Base-by-base conservation (phyloP, 2,797 vertebrate species). In the Falco berigora region DNA sequence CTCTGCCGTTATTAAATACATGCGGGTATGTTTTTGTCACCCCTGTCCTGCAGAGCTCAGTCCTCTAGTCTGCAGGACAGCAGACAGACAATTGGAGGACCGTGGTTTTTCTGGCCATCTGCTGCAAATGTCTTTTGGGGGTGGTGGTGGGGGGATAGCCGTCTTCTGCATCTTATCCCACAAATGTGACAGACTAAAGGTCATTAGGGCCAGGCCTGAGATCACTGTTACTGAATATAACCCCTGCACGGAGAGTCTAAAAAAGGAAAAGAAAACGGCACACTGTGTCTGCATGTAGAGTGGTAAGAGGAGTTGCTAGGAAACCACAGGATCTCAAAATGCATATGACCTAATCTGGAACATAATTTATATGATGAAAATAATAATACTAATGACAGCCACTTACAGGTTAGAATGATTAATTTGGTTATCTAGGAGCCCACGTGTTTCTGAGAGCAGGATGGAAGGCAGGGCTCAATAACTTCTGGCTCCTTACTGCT, bases 311-410 rank as follows among this genome's bases (percentile, higher is more conserved):
- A 89, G 96, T 97, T 97, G 96, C 96, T 97, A 97, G 96, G 96
- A 96, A 81, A 97, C 96, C 78, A 77, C 84, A 96, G 96, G 94
- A 96, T 85, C 96, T 96, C 96, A 95, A 96, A 96, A 91, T 94
- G 94, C 96, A 94, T 82, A 96, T 96, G 95, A 96, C 96, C 96
- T 96, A 96, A 97, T 96, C 96, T 95, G 94, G 86, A 89, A 96
- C 96, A 96, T 97, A 94, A 97, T 96, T 96, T 94, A 80, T 95
- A 77, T 87, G 95, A 96, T 96, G 95, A 96, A 96, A 96, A 97
- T 96, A 97, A 96, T 96, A 96, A 95, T 96, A 94, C 94, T 97
- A 96, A 96, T 97, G 96, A 96, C 96, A 96, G 95, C 84, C 94
- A 91, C 96, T 95, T 96, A 77, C 94, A 96, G 86, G 94, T 96